phyloP scores from a whole-genome alignment of 1,140 invertebrate genomes.

The Hydropsyche tenuis region DNA sequence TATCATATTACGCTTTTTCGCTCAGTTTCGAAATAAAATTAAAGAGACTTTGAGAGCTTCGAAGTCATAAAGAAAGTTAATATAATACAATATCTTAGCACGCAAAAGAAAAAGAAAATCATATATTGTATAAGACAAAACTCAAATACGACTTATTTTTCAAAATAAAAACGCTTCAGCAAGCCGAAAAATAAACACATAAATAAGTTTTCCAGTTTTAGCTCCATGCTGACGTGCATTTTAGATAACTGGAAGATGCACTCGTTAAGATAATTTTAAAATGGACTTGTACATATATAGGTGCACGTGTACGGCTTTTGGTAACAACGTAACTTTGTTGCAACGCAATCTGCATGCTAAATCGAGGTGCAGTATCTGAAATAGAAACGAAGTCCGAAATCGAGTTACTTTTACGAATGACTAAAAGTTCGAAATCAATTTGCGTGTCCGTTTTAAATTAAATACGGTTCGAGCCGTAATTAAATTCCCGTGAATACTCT shows the following conservation, averaged over 20 bases:
- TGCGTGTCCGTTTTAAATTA: too few species aligned
- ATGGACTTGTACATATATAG: slow-evolving; percentile 3
- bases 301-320: not conserved
- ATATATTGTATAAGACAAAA: slow-evolving; percentile 4
- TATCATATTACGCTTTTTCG: too few species aligned
- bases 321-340: slow-evolving; percentile 18
- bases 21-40: too few species aligned
- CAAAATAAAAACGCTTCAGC: not conserved
- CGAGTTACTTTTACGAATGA: not conserved
- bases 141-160: not conserved
- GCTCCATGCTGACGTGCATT: too few species aligned
- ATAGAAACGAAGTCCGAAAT: slow-evolving; percentile 6
- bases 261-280: slow-evolving; percentile 11
- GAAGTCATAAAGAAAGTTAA: slow-evolving; percentile 8
- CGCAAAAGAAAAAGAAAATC: not conserved
- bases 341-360: slow-evolving; percentile 23
- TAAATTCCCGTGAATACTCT: too few species aligned
- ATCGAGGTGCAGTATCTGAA: slow-evolving; percentile 2
- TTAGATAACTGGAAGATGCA: not conserved
- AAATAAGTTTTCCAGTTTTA: not conserved
- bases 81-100: not conserved
- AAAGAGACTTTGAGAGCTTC: too few species aligned
- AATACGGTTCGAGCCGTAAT: too few species aligned
- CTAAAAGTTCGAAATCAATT: too few species aligned
- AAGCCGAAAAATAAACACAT: not conserved